These are phyloP conservation scores for Adineta ricciae DNA, from an alignment of 2,888 invertebrate species.

Conservation along the genomic window DNA sequence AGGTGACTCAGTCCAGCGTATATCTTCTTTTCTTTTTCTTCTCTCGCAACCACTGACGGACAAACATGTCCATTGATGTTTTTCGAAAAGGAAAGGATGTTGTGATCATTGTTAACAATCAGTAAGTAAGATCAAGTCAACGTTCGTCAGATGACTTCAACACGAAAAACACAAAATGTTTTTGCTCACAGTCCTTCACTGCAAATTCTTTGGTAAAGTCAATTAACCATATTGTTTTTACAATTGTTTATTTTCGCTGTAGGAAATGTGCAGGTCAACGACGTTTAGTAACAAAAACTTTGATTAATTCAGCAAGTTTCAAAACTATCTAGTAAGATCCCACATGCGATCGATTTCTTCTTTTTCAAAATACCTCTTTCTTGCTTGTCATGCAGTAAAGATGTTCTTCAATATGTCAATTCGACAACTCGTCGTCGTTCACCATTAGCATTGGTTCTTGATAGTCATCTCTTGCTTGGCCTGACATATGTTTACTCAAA, in stretches of 20 bases:
- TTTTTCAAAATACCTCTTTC: not conserved
- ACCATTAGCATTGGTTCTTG: not conserved
- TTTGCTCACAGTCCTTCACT: not conserved
- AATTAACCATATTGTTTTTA: not conserved
- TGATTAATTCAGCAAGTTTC: not conserved
- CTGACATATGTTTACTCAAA: not conserved
- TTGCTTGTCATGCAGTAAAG: not conserved
- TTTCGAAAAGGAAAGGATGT: not conserved
- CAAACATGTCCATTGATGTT: not conserved
- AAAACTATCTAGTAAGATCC: not conserved
- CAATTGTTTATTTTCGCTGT: not conserved
- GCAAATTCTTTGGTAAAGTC: not conserved
- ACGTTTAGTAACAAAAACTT: not conserved
- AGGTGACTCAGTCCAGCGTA: no score
- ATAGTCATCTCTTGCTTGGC: conserved; percentile 10
- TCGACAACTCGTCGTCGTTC: conserved; percentile 6
- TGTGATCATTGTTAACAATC: not conserved
- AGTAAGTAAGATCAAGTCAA: not conserved
- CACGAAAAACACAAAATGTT: not conserved
- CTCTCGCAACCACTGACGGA: no score
- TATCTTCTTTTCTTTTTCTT: no score
- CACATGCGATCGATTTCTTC: not conserved
- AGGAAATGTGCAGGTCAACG: not conserved
- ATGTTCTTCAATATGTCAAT: conserved; percentile 9
- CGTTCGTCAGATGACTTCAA: not conserved